Evolutionary conservation across 2,797 vertebrate species (phyloP).

Genomic region (Malacoraja senta): DNA sequence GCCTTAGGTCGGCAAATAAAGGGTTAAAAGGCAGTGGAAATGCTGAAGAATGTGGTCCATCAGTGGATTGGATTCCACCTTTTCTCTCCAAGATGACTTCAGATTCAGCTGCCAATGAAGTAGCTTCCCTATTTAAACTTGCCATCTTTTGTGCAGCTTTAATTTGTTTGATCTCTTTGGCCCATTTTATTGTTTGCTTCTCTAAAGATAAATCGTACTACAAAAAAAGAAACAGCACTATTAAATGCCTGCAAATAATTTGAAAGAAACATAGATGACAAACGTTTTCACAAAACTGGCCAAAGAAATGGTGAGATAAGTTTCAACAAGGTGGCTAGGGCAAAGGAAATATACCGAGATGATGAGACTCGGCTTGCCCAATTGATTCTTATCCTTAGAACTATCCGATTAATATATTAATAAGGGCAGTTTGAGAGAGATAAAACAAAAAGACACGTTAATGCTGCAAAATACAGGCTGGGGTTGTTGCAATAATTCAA

Average conservation of each 20-base stretch:
- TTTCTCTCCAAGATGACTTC: conserved; percentile 49
- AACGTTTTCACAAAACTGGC: background rate
- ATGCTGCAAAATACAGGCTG: too few species aligned
- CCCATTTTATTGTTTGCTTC: conserved; percentile 78
- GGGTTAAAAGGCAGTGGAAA: conserved; percentile 79
- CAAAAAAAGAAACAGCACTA: conserved; percentile 24
- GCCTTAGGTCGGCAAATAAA: conserved; percentile 78
- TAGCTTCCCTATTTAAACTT: conserved; percentile 55
- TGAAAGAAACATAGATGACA: background rate
- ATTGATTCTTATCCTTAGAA: too few species aligned
- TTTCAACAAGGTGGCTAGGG: too few species aligned
- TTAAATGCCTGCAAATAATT: background rate
- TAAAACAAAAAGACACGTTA: too few species aligned
- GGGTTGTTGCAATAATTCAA: too few species aligned
- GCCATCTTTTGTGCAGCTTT: conserved; percentile 70
- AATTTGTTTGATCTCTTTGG: conserved; percentile 73
- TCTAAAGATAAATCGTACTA: conserved; percentile 96
- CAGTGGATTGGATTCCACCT: conserved; percentile 49
- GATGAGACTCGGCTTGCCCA: too few species aligned
- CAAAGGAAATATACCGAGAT: too few species aligned
- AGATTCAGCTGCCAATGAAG: conserved; percentile 41
- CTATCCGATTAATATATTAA: too few species aligned
- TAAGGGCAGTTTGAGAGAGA: too few species aligned
- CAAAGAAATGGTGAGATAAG: too few species aligned
- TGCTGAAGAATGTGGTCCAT: conserved; percentile 54